Conservation (phyloP, 2,888 invertebrate genomes). For the Nomada hirtipes region DNA sequence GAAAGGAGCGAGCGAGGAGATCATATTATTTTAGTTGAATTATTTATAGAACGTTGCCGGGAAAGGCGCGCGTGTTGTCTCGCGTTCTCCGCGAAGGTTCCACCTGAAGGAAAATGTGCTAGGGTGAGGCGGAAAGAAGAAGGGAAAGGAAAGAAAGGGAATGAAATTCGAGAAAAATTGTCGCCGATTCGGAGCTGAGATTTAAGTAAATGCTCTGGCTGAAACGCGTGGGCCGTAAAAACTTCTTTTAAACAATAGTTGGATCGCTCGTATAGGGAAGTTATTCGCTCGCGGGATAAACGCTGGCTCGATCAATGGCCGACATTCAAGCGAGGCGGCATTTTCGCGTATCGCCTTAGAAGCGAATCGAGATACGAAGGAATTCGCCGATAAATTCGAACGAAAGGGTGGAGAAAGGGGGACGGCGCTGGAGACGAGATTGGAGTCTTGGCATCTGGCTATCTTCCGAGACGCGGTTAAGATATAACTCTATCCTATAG, state of each 20-base stretch:
- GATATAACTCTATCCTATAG: constrained; percentile 61
- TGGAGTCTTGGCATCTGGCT: constrained; percentile 69
- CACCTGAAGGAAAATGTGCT: constrained; percentile 14
- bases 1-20: constrained; percentile 58
- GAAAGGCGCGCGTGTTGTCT: constrained; percentile 10
- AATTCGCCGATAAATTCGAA: constrained; percentile 68
- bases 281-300: constrained; percentile 21
- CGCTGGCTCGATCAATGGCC: constrained; percentile 31
- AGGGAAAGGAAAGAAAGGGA: neutral
- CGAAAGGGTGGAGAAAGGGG: constrained; percentile 33
- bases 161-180: constrained; percentile 10
- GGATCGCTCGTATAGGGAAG: neutral
- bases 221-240: neutral
- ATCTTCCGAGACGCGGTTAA: constrained; percentile 71
- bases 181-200: neutral
- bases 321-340: constrained; percentile 37
- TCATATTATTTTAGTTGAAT: constrained; percentile 82
- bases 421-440: constrained; percentile 30
- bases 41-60: constrained; percentile 79
- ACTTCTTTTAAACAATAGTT: constrained; percentile 8
- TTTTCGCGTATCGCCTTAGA: constrained; percentile 42
- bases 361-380: constrained; percentile 50
- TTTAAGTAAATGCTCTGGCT: neutral
- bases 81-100: neutral
- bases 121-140: neutral